Evolutionary conservation across 2,888 invertebrate genomes (phyloP).

Genomic region (Lasioglossum marginatum): DNA sequence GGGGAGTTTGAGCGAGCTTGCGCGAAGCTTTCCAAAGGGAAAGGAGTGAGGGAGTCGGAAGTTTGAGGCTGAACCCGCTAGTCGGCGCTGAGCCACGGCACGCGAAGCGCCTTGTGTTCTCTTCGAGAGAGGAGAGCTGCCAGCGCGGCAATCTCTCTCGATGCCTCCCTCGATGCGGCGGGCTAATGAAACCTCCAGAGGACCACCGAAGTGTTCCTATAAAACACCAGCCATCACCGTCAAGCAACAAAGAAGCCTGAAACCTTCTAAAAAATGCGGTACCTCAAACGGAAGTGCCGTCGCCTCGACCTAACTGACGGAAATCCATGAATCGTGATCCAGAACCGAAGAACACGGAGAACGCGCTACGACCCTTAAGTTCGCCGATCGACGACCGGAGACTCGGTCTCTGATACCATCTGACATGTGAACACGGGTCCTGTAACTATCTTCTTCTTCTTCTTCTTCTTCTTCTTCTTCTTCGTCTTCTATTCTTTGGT

Average conservation of each 20-base stretch:
- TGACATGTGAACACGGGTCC: constrained; percentile 20
- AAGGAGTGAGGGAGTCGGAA: constrained; percentile 55
- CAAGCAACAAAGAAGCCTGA: constrained; percentile 30
- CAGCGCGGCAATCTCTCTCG: constrained; percentile 57
- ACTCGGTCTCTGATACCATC: not conserved
- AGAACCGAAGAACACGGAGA: not conserved
- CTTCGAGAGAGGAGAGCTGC: constrained; percentile 57
- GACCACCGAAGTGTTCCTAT: constrained; percentile 41
- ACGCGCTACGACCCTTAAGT: not conserved
- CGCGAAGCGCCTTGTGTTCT: constrained; percentile 75
- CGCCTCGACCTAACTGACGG: constrained; percentile 72
- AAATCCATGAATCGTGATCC: constrained; percentile 48
- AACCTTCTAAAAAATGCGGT: constrained; percentile 77
- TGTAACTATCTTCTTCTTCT: not conserved
- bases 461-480: not conserved
- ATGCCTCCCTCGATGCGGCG: constrained; percentile 62
- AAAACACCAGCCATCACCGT: constrained; percentile 43
- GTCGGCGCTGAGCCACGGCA: constrained; percentile 80
- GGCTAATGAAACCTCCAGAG: constrained; percentile 64
- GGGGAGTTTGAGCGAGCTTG: constrained; percentile 68
- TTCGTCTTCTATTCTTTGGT: constrained; percentile 6
- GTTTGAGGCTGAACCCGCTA: constrained; percentile 74
- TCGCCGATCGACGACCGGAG: not conserved
- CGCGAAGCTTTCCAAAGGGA: constrained; percentile 67
- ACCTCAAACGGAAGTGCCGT: constrained; percentile 83